Percentiles rank a stretch among this genome's conserved stretches.
Conservation (phyloP, 2,888 invertebrate species). For the Cosmia pyralina region DNA sequence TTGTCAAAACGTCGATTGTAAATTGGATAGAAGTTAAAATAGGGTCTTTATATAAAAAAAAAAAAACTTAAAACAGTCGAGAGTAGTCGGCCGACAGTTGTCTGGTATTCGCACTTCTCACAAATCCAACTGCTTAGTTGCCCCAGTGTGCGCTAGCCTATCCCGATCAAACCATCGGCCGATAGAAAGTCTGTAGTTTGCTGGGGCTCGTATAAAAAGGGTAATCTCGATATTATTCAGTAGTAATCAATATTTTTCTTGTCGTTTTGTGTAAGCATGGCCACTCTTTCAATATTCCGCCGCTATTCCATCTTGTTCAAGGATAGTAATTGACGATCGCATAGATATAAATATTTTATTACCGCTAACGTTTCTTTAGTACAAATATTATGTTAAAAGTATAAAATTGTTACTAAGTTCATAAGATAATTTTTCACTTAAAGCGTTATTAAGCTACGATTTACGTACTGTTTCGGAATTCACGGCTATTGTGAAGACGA, state of each 20-base stretch:
- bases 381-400: constrained; percentile 84
- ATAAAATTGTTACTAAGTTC: constrained; percentile 86
- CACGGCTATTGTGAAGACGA: constrained; percentile 64
- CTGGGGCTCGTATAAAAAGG: background rate
- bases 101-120: too few species aligned
- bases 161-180: too few species aligned
- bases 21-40: too few species aligned
- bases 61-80: too few species aligned
- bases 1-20: too few species aligned
- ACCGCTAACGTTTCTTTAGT: constrained; percentile 79
- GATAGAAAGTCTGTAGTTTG: too few species aligned
- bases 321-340: constrained; percentile 87
- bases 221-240: constrained; percentile 27
- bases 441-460: constrained; percentile 87
- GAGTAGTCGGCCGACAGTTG: too few species aligned
- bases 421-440: constrained; percentile 88
- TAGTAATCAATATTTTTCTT: constrained; percentile 41
- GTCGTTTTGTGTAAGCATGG: constrained; percentile 48
- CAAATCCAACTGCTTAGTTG: too few species aligned
- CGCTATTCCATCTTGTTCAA: constrained; percentile 72
- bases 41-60: too few species aligned
- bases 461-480: constrained; percentile 68
- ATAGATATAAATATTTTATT: constrained; percentile 77
- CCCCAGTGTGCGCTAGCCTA: too few species aligned
- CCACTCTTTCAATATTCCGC: constrained; percentile 63